Evolutionary conservation across 2,888 invertebrate species (phyloP).

Genomic region (Digitonthophagus gazella): DNA sequence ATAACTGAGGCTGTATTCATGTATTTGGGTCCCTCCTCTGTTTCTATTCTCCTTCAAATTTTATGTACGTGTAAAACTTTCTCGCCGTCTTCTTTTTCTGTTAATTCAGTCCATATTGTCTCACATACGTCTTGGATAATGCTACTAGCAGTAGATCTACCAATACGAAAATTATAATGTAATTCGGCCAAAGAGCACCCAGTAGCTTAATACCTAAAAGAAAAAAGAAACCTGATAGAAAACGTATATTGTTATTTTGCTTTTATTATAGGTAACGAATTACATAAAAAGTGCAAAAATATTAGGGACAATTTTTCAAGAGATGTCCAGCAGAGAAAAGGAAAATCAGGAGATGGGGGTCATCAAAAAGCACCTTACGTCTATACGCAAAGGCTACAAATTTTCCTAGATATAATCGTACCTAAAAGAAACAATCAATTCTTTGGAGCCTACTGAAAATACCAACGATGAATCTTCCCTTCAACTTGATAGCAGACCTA

Average conservation of each 20-base stretch:
- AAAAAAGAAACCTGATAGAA: slow-evolving; percentile 17
- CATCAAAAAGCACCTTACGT: slow-evolving; percentile 36
- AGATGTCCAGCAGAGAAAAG: slow-evolving; percentile 34
- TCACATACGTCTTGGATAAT: slow-evolving; percentile 27
- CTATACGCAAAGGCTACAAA: slow-evolving; percentile 38
- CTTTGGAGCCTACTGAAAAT: slow-evolving; percentile 20
- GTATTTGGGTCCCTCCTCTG: too few species aligned
- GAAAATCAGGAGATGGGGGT: slow-evolving; percentile 32
- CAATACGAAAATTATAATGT: background rate
- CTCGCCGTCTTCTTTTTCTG: too few species aligned
- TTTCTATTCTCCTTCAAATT: too few species aligned
- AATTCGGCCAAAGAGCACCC: slow-evolving; percentile 21
- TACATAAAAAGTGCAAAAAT: slow-evolving; percentile 38
- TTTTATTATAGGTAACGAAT: slow-evolving; percentile 19
- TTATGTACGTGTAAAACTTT: too few species aligned
- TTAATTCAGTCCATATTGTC: slow-evolving; percentile 34
- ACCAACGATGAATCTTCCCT: slow-evolving; percentile 14
- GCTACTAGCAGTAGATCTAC: background rate
- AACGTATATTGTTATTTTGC: slow-evolving; percentile 7
- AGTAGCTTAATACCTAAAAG: slow-evolving; percentile 16
- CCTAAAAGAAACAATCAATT: slow-evolving; percentile 31
- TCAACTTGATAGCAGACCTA: slow-evolving; percentile 5
- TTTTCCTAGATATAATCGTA: slow-evolving; percentile 36
- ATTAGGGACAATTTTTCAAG: slow-evolving; percentile 36
- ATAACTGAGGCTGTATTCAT: too few species aligned